phyloP scores from a whole-genome alignment of 2,113 vertebrate species.

The Cebidichthys violaceus region DNA sequence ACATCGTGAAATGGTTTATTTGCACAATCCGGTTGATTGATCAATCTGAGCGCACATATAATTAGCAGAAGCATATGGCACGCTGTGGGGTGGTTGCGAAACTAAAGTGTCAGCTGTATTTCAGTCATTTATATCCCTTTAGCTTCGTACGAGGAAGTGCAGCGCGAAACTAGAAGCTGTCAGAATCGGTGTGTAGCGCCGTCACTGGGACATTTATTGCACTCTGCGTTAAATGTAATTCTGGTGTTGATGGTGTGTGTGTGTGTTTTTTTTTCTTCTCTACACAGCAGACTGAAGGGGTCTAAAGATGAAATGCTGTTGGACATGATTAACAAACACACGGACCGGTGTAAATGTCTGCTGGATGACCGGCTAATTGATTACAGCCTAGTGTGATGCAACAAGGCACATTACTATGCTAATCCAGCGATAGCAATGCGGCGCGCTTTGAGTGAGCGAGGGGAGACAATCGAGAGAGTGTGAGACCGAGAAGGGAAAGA shows the following conservation, averaged over 20 bases:
- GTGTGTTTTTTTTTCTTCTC: constrained; percentile 28
- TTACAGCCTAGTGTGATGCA: constrained; percentile 81
- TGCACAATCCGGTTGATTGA: constrained; percentile 16
- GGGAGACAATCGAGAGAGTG: constrained; percentile 62
- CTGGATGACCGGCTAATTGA: constrained; percentile 80
- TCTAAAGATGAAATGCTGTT: constrained; percentile 74
- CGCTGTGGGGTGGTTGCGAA: constrained; percentile 13
- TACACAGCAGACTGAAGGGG: constrained; percentile 57
- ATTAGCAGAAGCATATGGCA: constrained; percentile 45
- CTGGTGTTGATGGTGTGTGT: constrained; percentile 43
- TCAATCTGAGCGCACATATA: constrained; percentile 18
- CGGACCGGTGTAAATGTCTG: constrained; percentile 73
- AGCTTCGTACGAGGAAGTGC: constrained; percentile 1
- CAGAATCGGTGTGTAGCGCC: constrained; percentile 14
- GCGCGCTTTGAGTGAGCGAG: constrained; percentile 34
- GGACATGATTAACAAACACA: constrained; percentile 81
- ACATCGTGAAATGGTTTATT: constrained; percentile 15
- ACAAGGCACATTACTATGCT: constrained; percentile 81
- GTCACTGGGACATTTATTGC: constrained; percentile 39
- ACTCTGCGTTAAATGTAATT: constrained; percentile 40
- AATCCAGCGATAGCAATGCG: constrained; percentile 76
- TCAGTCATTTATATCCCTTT: constrained; percentile 16
- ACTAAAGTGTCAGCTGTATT: constrained; percentile 10
- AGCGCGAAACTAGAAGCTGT: constrained; percentile 4
- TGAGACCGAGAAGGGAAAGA: constrained; percentile 23